These are phyloP conservation scores for Cottoperca gobio DNA, from an alignment of 2,797 vertebrate genomes.

Conservation along the genomic window DNA sequence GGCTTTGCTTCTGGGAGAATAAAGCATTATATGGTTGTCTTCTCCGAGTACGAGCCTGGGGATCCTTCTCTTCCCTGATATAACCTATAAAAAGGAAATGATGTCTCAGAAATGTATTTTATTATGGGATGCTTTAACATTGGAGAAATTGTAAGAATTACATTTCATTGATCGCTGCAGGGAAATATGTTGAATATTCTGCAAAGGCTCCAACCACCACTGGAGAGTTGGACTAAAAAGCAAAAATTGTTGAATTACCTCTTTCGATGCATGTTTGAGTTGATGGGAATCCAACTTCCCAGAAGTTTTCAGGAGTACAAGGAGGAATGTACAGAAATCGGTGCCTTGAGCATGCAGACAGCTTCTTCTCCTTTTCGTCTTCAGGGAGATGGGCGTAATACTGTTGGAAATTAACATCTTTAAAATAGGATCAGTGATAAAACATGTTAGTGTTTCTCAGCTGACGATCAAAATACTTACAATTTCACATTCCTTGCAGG, in stretches of 20 bases:
- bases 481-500: conserved; percentile 94
- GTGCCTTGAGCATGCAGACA: conserved; percentile 94
- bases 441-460: neutral
- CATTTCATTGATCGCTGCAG: neutral
- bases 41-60: conserved; percentile 88
- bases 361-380: conserved; percentile 90
- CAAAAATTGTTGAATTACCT: conserved; percentile 80
- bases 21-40: conserved; percentile 90
- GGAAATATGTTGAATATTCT: neutral
- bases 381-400: conserved; percentile 94
- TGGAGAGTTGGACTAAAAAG: no score
- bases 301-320: conserved; percentile 96
- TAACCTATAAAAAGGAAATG: conserved; percentile 87
- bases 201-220: no score
- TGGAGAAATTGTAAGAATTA: neutral
- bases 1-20: conserved; percentile 91
- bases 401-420: conserved; percentile 72
- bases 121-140: neutral
- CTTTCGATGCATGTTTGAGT: conserved; percentile 95
- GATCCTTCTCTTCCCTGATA: conserved; percentile 91
- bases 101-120: neutral
- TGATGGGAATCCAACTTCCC: conserved; percentile 98
- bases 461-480: conserved; percentile 79
- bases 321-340: conserved; percentile 93
- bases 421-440: neutral